A percentile compares a stretch with the other conserved stretches of the same genome.
These are phyloP conservation scores for Agrilus mali DNA, from an alignment of 2,888 invertebrate species.

Conservation along the genomic window DNA sequence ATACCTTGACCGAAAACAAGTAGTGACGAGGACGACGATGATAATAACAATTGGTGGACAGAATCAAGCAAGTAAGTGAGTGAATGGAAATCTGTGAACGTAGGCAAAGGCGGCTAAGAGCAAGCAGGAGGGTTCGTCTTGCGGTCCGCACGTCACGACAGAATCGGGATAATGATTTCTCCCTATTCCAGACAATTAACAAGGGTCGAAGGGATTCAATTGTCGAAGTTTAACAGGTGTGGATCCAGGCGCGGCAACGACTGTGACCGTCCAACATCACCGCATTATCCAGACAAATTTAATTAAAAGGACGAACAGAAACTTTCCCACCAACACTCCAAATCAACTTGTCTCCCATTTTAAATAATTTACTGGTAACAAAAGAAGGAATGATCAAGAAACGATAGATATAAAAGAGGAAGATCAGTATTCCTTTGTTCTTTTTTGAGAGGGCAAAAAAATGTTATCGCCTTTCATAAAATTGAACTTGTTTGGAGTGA, in stretches of 20 bases:
- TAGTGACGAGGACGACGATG: too few species aligned
- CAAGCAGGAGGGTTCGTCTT: conserved; percentile 23
- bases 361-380: too few species aligned
- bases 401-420: too few species aligned
- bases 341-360: too few species aligned
- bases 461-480: too few species aligned
- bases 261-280: too few species aligned
- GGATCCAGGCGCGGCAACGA: conserved; percentile 23
- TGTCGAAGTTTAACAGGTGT: conserved; percentile 35
- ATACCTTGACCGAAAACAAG: background rate
- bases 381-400: too few species aligned
- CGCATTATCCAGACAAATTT: too few species aligned
- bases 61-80: conserved; percentile 5
- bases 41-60: conserved; percentile 4
- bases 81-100: conserved; percentile 5
- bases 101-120: conserved; percentile 10
- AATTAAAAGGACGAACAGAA: background rate
- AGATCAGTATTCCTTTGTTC: too few species aligned
- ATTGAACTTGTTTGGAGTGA: too few species aligned
- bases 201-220: conserved; percentile 35
- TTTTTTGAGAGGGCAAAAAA: too few species aligned
- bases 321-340: too few species aligned
- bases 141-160: conserved; percentile 30
- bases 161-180: conserved; percentile 32
- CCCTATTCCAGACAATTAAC: conserved; percentile 35